Evolutionary conservation across 1,140 invertebrate species (phyloP).

Genomic region (Drosophila erecta): DNA sequence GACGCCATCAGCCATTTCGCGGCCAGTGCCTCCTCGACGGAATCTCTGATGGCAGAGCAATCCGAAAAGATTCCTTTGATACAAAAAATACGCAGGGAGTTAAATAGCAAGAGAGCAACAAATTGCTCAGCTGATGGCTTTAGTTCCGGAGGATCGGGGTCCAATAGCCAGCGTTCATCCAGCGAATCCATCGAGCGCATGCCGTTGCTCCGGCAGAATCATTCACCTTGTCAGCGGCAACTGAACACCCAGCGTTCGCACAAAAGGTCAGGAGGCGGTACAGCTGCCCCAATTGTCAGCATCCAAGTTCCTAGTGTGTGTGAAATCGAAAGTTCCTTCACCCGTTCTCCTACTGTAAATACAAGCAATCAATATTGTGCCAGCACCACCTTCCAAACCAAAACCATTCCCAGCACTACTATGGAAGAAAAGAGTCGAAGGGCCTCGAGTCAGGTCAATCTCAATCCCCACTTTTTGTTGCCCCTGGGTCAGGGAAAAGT

Average conservation of each 20-base stretch:
- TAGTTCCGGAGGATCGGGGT: constrained; percentile 70
- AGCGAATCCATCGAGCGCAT: constrained; percentile 79
- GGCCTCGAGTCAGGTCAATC: constrained; percentile 65
- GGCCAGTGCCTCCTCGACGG: constrained; percentile 52
- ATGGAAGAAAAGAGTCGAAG: constrained; percentile 17
- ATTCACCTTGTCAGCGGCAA: constrained; percentile 53
- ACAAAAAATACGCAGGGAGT: constrained; percentile 75
- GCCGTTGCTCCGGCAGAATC: constrained; percentile 64
- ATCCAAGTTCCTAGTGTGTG: constrained; percentile 80
- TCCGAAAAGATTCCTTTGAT: constrained; percentile 69
- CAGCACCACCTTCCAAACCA: constrained; percentile 62
- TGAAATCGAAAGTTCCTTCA: constrained; percentile 82
- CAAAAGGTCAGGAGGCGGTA: constrained; percentile 68
- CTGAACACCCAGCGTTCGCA: constrained; percentile 71
- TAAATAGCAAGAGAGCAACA: constrained; percentile 76
- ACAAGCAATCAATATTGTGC: constrained; percentile 78
- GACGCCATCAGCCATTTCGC: constrained; percentile 75
- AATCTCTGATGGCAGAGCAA: constrained; percentile 59
- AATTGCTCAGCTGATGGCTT: constrained; percentile 59
- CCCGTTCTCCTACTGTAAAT: constrained; percentile 75
- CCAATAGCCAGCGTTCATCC: constrained; percentile 78
- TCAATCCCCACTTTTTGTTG: constrained; percentile 61
- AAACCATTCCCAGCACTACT: constrained; percentile 43
- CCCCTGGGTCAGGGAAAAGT: constrained; percentile 80
- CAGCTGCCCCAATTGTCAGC: constrained; percentile 48